These are phyloP conservation scores for Oncorhynchus masou DNA, from an alignment of 2,113 vertebrate species.

Conservation along the genomic window DNA sequence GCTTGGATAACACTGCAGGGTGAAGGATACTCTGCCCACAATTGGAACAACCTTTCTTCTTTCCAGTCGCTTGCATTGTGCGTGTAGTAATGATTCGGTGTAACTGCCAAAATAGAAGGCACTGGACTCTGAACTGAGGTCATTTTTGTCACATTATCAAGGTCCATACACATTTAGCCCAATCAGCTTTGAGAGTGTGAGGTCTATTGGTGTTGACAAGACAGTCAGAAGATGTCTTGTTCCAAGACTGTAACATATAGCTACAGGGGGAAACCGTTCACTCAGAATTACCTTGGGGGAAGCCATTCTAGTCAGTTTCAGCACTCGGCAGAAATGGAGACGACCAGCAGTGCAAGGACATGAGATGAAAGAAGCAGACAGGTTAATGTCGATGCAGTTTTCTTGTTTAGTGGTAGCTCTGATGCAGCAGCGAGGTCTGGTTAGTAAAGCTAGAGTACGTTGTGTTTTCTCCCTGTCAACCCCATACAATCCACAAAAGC, in stretches of 20 bases:
- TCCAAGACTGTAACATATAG: conserved; percentile 23
- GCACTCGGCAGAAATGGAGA: conserved; percentile 26
- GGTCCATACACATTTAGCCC: conserved; percentile 46
- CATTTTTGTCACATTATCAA: conserved; percentile 53
- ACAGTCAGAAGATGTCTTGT: conserved; percentile 31
- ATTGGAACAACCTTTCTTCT: no score
- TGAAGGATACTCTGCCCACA: no score
- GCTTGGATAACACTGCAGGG: no score
- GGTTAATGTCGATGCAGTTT: conserved; percentile 42
- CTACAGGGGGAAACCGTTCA: no score
- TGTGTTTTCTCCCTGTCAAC: conserved; percentile 61
- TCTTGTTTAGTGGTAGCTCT: conserved; percentile 52
- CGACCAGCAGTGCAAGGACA: conserved; percentile 38
- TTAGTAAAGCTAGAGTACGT: conserved; percentile 73
- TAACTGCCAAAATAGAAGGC: conserved; percentile 59
- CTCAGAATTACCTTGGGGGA: no score
- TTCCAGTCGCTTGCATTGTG: neutral
- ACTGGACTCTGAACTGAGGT: conserved; percentile 47
- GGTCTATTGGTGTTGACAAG: conserved; percentile 41
- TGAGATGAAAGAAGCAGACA: conserved; percentile 57
- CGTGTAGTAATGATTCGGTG: conserved; percentile 31
- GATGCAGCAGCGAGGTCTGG: conserved; percentile 61
- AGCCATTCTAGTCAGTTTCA: conserved; percentile 22
- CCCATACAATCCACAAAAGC: conserved; percentile 52
- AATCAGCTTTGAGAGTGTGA: conserved; percentile 38